phyloP scores from a whole-genome alignment of 2,113 vertebrate species.

The Euleptes europaea region DNA sequence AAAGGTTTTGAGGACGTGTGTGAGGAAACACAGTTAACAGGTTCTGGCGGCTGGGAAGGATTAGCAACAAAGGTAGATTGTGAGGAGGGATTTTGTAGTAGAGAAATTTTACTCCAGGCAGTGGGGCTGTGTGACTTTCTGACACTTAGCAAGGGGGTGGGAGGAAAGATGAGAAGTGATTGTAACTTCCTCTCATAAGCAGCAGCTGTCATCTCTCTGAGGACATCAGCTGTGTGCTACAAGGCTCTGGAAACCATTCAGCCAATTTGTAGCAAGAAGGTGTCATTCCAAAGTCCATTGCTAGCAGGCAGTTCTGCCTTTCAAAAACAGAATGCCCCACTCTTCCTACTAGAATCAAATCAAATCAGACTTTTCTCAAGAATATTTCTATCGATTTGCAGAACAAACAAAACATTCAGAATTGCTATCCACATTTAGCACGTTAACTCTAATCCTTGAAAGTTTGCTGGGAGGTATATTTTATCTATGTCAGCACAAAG shows the following conservation, averaged over 20 bases:
- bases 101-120: conserved; percentile 14
- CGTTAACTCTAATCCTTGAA: neutral
- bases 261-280: neutral
- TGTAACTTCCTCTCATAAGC: neutral
- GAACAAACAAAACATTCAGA: neutral
- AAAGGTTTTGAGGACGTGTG: neutral
- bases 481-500: neutral
- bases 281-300: neutral
- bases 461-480: neutral
- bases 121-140: conserved; percentile 39
- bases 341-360: neutral
- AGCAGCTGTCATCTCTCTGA: neutral
- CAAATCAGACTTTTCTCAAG: neutral
- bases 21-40: neutral
- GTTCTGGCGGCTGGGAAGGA: neutral
- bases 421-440: no score
- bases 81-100: neutral
- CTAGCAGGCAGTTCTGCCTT: neutral
- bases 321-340: neutral
- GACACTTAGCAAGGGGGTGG: conserved; percentile 23
- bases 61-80: neutral
- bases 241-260: neutral
- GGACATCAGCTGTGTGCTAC: neutral
- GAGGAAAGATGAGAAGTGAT: conserved; percentile 7
- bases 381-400: neutral